Evolutionary conservation across 2,113 vertebrate genomes (phyloP), one percentile per base, ranked within the genome.

Genomic region (Corythornis cristatus): DNA sequence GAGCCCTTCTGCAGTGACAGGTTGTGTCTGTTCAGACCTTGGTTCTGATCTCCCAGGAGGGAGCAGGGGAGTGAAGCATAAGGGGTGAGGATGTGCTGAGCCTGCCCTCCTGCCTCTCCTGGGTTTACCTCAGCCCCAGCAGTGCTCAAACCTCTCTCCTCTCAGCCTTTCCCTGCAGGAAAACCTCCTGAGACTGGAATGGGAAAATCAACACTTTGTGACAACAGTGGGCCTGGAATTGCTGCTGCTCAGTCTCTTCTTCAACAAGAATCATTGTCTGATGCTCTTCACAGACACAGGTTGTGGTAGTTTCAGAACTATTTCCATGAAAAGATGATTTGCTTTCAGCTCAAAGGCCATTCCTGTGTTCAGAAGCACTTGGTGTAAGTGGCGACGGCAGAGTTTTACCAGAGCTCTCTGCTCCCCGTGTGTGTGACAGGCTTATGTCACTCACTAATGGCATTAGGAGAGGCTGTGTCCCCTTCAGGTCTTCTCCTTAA

Each of bases 371-470:
- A 23, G 21, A 22, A 53, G 79, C 37, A 0, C 14, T 12, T 20
- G 74, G 70, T 70, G 46, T 21, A 17, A 3, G 2, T 12, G 61
- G 15, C 11, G 46, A 20, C 40, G 53, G 61, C 66, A 29, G 35
- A 2, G 31, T 62, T 56, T 54, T 62, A 25, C 42, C 65, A 5
- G 37, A 29, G 88, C 91, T 86, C 74, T 48, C 25, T 57, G 79
- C 88, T 93, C 78, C 42, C 8, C 0, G 12, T 6, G 45, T 29
- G 20, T 6, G 50, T 43, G 14, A 11, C 8, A 54, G 46, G 68
- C 83, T 93, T 51, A 33, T 95, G 91, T 90, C 88, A 70, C 80
- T 64, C 0, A 0, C 80, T 88, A 26, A 95, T 93, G 89, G 93
- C 93, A 80, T 95, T 93, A 58, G 67, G 13, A 56, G 57, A 61